A percentile compares a stretch with the other conserved stretches of the same genome.
Evolutionary conservation across 2,113 vertebrate genomes (phyloP).

Genomic region (Thinocorus orbignyianus): DNA sequence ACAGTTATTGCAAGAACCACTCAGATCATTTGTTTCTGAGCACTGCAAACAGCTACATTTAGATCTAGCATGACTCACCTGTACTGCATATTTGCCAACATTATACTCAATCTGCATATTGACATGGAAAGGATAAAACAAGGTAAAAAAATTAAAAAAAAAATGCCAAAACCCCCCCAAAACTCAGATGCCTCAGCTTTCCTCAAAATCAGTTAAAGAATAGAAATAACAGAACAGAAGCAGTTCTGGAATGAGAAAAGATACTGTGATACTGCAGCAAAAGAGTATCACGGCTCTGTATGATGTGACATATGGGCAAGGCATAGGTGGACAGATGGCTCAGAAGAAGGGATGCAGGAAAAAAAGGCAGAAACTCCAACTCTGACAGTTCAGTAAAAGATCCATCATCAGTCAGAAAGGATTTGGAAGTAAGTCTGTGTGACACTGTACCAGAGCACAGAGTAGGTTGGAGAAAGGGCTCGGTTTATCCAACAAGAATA

Average conservation of each 20-base stretch:
- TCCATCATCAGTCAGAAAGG: not conserved
- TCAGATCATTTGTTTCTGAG: not conserved
- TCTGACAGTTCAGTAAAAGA: not conserved
- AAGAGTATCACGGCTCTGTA: not conserved
- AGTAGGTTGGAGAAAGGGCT: not conserved
- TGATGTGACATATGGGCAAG: not conserved
- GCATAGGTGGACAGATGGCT: not conserved
- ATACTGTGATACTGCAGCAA: not conserved
- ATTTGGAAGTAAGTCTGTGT: accelerated
- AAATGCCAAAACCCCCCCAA: not conserved
- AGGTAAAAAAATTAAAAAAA: not conserved
- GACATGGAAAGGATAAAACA: not conserved
- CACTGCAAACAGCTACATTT: not conserved
- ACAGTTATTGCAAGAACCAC: not conserved
- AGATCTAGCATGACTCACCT: not conserved
- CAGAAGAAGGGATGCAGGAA: not conserved
- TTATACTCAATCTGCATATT: not conserved
- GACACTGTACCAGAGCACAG: accelerated
- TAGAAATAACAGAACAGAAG: not conserved
- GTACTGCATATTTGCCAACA: not conserved
- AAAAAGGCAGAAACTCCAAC: not conserved
- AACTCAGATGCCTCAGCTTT: not conserved
- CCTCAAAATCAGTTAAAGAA: not conserved
- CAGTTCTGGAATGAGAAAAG: not conserved
- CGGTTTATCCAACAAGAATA: not conserved